Conservation (phyloP, 2,113 vertebrate species). For the Eurypyga helias region DNA sequence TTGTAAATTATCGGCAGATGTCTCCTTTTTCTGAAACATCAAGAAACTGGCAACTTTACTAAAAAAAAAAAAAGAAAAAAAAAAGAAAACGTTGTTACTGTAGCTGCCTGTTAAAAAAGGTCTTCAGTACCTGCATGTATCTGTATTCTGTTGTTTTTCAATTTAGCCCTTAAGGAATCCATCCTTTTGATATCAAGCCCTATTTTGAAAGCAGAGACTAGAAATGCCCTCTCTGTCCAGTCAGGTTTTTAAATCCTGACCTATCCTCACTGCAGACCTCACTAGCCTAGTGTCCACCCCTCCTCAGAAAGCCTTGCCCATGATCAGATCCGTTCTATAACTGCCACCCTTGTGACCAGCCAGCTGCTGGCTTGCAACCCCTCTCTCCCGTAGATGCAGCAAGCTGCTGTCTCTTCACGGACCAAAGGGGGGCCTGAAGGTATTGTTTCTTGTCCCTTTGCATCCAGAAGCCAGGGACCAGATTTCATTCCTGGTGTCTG, state of each 20-base stretch:
- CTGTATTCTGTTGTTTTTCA: not conserved
- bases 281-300: not conserved
- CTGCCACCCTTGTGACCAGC: not conserved
- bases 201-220: not conserved
- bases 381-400: not conserved
- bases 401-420: not conserved
- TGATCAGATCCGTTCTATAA: not conserved
- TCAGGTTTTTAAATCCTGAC: not conserved
- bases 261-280: not conserved
- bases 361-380: rapidly evolving
- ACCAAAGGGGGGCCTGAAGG: not conserved
- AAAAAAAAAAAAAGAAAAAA: not conserved
- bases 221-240: not conserved
- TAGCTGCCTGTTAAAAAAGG: not conserved
- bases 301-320: not conserved
- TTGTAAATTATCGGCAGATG: slow-evolving; percentile 13
- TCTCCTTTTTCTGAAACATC: not conserved
- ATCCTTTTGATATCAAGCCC: not conserved
- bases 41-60: slow-evolving; percentile 18
- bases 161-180: not conserved
- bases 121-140: not conserved
- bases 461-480: not conserved
- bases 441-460: not conserved
- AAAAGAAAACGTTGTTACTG: not conserved
- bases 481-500: not conserved